Evolutionary conservation across 2,113 vertebrate species (phyloP).

Genomic region (Pangasianodon gigas): DNA sequence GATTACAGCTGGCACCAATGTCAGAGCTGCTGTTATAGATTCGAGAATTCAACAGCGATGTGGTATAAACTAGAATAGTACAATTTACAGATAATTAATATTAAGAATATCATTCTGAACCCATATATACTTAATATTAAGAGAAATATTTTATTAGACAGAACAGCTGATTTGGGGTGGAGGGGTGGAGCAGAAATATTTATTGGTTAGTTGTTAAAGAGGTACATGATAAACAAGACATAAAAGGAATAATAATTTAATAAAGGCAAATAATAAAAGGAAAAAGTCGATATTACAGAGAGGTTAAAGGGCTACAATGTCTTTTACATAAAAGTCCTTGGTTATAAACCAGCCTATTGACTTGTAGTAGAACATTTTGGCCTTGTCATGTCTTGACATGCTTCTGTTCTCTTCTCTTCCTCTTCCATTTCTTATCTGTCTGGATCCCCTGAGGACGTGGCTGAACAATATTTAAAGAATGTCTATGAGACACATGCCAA

Average conservation of each 20-base stretch:
- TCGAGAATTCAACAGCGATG: neutral
- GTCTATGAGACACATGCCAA: conserved; percentile 26
- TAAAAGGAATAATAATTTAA: neutral
- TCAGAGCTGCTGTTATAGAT: neutral
- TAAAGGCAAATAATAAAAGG: neutral
- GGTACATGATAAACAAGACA: no score
- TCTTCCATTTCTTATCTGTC: conserved; percentile 14
- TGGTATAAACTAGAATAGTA: neutral
- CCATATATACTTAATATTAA: neutral
- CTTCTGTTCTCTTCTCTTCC: neutral
- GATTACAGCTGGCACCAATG: neutral
- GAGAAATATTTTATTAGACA: neutral
- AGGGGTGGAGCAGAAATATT: no score
- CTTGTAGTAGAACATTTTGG: neutral
- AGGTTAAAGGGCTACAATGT: neutral
- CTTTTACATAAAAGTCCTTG: neutral
- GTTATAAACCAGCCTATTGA: neutral
- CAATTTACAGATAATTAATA: neutral
- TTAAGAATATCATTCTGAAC: neutral
- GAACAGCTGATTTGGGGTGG: neutral
- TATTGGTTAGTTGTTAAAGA: no score
- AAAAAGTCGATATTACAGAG: neutral
- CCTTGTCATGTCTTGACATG: conserved; percentile 28
- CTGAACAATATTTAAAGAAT: conserved; percentile 37
- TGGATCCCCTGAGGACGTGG: conserved; percentile 29